Percentiles rank a stretch among this genome's conserved stretches.
These are phyloP conservation scores for Chaunax sp. DNA, from an alignment of 2,797 vertebrate genomes.

Conservation along the genomic window DNA sequence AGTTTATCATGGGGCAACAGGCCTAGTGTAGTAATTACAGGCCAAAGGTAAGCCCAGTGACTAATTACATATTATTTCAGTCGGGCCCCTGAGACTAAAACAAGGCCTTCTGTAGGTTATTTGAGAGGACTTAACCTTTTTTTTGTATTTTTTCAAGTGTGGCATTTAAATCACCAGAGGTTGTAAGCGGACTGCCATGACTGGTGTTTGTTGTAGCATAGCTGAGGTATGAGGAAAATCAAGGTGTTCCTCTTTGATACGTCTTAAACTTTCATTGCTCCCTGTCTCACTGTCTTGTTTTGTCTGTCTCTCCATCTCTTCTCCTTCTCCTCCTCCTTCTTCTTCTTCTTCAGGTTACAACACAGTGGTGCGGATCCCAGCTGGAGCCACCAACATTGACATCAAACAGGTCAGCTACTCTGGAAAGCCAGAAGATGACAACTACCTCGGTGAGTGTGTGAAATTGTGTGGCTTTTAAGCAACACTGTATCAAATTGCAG, in stretches of 20 bases:
- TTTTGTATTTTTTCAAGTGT: conserved; percentile 66
- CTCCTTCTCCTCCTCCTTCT: too few species aligned
- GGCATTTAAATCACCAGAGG: conserved; percentile 65
- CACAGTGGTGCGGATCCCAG: conserved; percentile 91
- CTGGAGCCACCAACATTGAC: conserved; percentile 95
- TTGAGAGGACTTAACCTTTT: conserved; percentile 65
- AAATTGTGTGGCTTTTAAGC: conserved; percentile 14
- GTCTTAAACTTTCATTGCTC: not conserved
- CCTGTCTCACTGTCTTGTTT: not conserved
- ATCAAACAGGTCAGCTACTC: conserved; percentile 96
- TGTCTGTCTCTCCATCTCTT: not conserved
- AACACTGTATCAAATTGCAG: conserved; percentile 41
- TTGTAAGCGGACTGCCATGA: conserved; percentile 56
- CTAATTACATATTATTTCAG: conserved; percentile 79
- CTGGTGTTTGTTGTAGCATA: conserved; percentile 46
- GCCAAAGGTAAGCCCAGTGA: conserved; percentile 70
- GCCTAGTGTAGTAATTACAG: conserved; percentile 74
- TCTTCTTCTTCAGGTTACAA: conserved; percentile 89
- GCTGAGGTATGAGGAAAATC: conserved; percentile 65
- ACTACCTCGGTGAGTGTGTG: conserved; percentile 92
- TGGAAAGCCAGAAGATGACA: conserved; percentile 95
- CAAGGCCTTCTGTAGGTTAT: conserved; percentile 72
- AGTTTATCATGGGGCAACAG: conserved; percentile 69
- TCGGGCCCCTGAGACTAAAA: conserved; percentile 71
- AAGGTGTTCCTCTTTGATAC: conserved; percentile 22